A percentile compares a stretch with the other conserved stretches of the same genome.
Evolutionary conservation across 2,113 vertebrate species (phyloP).

Genomic region (Laticauda colubrina): DNA sequence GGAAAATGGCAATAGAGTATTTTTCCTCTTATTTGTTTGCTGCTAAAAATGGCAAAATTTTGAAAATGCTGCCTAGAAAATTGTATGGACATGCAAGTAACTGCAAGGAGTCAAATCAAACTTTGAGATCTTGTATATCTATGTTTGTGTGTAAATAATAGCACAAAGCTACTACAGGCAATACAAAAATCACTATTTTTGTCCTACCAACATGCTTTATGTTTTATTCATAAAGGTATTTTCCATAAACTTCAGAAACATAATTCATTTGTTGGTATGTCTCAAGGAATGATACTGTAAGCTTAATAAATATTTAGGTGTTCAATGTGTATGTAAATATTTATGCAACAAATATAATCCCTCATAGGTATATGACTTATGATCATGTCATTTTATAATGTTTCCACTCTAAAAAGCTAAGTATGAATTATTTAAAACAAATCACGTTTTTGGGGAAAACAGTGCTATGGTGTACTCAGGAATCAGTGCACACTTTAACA

Average conservation of each 20-base stretch:
- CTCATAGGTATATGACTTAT: constrained; percentile 7
- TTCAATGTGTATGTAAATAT: constrained; percentile 6
- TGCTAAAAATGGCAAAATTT: neutral
- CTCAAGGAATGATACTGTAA: neutral
- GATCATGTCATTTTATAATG: neutral
- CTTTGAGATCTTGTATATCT: neutral
- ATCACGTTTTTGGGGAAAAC: neutral
- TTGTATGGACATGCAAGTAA: neutral
- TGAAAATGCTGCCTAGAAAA: neutral
- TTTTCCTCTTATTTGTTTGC: neutral
- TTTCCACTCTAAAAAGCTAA: neutral
- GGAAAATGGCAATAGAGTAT: neutral
- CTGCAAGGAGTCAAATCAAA: neutral
- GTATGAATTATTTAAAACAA: constrained; percentile 14
- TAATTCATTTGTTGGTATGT: constrained; percentile 1
- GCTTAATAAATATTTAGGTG: neutral
- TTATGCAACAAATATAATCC: neutral
- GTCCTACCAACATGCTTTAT: neutral
- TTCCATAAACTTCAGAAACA: neutral
- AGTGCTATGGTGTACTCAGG: constrained; percentile 1
- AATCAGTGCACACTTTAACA: neutral
- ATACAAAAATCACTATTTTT: constrained; percentile 10
- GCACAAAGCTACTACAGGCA: neutral
- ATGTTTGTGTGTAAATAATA: neutral
- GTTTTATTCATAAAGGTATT: constrained; percentile 21